Evolutionary conservation across 2,113 vertebrate genomes (phyloP), one percentile per base, ranked within the genome.

Genomic region (Cercopithecus mona): DNA sequence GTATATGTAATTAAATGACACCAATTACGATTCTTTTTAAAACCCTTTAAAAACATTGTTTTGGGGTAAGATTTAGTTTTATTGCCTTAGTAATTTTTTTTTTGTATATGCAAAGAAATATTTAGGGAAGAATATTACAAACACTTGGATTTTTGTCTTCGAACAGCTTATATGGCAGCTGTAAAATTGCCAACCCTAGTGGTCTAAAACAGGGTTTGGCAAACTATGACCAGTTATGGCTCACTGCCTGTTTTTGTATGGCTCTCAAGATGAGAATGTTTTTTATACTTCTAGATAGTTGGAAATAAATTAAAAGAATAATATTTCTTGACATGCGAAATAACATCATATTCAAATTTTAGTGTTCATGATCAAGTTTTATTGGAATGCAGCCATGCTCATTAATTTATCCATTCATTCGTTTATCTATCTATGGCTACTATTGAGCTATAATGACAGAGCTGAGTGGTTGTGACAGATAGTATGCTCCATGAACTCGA

Each of bases 281-380:
- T 91, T 93, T 85, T 78, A 3, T 90, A 25, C 52, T 78, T 61
- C 38, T 85, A 8, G 4, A 35, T 61, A 30, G 22, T 80, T 91
- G 70, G 81, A 80, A 93, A 78, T 72, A 88, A 75, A 84, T 52
- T 40, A 43, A 59, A 94, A 57, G 12, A 70, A 80, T 61, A n/a
- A 8, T 96, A 76, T 22, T 93, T 85, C 8, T 25, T 95, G 32
- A 73, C 27, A 92, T 82, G 13, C 14, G 22, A 96, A 93, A 55
- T 93, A 95, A 80, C 18, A 20, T 76, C n/a, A 55, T 78, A 78
- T 94, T 94, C 17, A 84, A 76, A 88, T 81, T 75, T 88, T 72
- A 78, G 4, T 76, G n/a, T 86, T 66, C 35, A 17, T 45, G 12
- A 83, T 78, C 52, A 52, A 61, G 23, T 95, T 78, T 96, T 78